Evolutionary conservation across 1,140 invertebrate species (phyloP).

Genomic region (Episyrphus balteatus): DNA sequence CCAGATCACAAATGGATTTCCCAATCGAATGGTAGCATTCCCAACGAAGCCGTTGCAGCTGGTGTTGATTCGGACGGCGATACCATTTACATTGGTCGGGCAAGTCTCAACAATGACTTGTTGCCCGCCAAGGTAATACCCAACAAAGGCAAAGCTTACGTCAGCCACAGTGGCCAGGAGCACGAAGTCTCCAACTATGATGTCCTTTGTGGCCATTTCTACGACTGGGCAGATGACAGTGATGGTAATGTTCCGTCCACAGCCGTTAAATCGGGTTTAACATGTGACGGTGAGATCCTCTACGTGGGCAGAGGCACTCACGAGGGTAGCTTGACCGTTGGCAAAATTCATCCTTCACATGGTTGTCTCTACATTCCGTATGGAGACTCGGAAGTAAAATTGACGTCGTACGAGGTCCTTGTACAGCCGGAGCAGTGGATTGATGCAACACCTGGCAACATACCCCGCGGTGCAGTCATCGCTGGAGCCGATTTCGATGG

Average conservation of each 20-base stretch:
- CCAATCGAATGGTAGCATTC: constrained; percentile 20
- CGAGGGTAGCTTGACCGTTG: constrained; percentile 52
- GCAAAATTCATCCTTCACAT: constrained; percentile 62
- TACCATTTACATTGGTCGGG: constrained; percentile 61
- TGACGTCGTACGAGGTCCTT: constrained; percentile 24
- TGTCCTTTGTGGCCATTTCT: constrained; percentile 37
- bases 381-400: constrained; percentile 48
- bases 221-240: constrained; percentile 38
- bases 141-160: constrained; percentile 29
- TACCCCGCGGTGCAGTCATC: constrained; percentile 33
- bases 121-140: constrained; percentile 68
- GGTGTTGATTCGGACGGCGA: constrained; percentile 61
- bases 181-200: constrained; percentile 28
- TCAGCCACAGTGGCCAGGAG: constrained; percentile 23
- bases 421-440: constrained; percentile 19
- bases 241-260: constrained; percentile 41
- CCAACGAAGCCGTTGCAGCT: constrained; percentile 47
- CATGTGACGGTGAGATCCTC: constrained; percentile 47
- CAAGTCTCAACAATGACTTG: constrained; percentile 57
- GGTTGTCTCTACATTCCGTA: constrained; percentile 59
- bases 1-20: constrained; percentile 19
- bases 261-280: constrained; percentile 45
- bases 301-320: constrained; percentile 52
- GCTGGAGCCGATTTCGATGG: constrained; percentile 39
- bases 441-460: constrained; percentile 11